phyloP scores from a whole-genome alignment of 2,888 invertebrate genomes.

The Antheraea yamamai region DNA sequence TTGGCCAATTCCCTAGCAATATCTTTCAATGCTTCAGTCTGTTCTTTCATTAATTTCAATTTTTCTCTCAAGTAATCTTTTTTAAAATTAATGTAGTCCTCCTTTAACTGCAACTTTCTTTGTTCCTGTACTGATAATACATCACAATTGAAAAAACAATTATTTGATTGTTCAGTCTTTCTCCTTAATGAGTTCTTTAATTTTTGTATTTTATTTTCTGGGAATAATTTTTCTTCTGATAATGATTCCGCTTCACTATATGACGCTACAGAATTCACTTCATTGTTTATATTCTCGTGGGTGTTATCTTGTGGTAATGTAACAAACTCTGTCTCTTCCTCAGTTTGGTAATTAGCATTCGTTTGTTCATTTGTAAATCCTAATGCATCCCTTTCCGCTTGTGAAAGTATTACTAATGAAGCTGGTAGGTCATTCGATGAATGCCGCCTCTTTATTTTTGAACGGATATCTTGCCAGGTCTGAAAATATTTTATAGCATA shows the following conservation, averaged over 20 bases:
- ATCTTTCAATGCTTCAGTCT: constrained; percentile 69
- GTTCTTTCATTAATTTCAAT: constrained; percentile 63
- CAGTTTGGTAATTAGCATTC: constrained; percentile 43
- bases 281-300: constrained; percentile 46
- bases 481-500: constrained; percentile 38
- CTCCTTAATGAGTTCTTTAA: constrained; percentile 38
- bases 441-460: constrained; percentile 61
- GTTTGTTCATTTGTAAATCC: constrained; percentile 55
- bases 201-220: constrained; percentile 37
- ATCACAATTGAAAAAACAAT: constrained; percentile 67
- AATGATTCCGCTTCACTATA: constrained; percentile 60
- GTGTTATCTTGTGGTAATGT: constrained; percentile 45
- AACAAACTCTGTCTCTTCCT: constrained; percentile 53
- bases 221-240: constrained; percentile 57
- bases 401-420: constrained; percentile 49
- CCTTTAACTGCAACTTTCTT: constrained; percentile 64
- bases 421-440: constrained; percentile 48
- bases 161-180: constrained; percentile 47
- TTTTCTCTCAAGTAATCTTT: constrained; percentile 72
- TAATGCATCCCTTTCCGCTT: constrained; percentile 59
- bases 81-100: constrained; percentile 70
- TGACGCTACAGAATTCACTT: constrained; percentile 43
- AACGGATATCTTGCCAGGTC: constrained; percentile 74
- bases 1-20: constrained; percentile 67
- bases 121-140: constrained; percentile 61